A percentile compares a stretch with the other conserved stretches of the same genome.
These are phyloP conservation scores for Calosoma granatense DNA, from an alignment of 1,140 invertebrate species.

Conservation along the genomic window DNA sequence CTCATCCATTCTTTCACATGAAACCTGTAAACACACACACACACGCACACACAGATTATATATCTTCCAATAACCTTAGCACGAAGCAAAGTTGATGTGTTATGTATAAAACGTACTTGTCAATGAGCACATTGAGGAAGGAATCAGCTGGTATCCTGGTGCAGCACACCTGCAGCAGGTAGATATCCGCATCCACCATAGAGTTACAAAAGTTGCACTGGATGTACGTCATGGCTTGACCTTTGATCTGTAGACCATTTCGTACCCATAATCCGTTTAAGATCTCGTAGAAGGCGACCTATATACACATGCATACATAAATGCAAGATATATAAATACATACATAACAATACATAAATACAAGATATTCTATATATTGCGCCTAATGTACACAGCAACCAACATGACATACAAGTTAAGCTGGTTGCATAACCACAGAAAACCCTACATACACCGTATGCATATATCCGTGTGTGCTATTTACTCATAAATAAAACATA, in stretches of 20 bases:
- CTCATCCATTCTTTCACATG: conserved; percentile 79
- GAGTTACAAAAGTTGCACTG: conserved; percentile 98
- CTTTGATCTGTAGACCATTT: conserved; percentile 94
- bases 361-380: too few relatives aligned
- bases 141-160: conserved; percentile 75
- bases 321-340: conserved; percentile 10
- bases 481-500: too few relatives aligned
- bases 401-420: too few relatives aligned
- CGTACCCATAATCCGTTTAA: conserved; percentile 88
- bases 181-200: conserved; percentile 95
- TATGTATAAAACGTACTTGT: too few relatives aligned
- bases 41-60: too few relatives aligned
- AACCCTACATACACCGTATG: too few relatives aligned
- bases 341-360: not conserved
- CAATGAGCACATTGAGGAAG: conserved; percentile 78
- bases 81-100: too few relatives aligned
- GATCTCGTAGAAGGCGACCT: conserved; percentile 94
- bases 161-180: conserved; percentile 85
- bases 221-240: conserved; percentile 97
- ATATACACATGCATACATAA: conserved; percentile 2
- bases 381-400: too few relatives aligned
- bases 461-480: too few relatives aligned
- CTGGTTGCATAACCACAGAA: too few relatives aligned
- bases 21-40: conserved; percentile 53
- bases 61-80: too few relatives aligned